Evolutionary conservation across 2,888 invertebrate genomes (phyloP).

Genomic region (Piscicola geometra): DNA sequence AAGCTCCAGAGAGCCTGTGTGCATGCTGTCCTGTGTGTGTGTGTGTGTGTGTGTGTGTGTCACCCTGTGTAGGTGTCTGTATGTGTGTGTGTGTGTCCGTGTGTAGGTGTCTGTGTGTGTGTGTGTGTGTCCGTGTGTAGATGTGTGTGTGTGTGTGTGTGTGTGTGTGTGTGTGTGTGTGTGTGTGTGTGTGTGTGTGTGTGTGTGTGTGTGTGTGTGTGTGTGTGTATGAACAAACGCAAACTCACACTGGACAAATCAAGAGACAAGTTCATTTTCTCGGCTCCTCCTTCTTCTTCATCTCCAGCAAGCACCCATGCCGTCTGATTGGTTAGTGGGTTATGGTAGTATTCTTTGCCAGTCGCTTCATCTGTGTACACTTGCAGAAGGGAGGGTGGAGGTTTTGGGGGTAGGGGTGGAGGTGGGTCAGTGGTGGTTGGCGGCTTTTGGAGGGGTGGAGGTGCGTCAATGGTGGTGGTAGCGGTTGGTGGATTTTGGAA

Average conservation of each 20-base stretch:
- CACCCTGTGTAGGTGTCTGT: background rate
- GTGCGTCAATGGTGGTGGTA: background rate
- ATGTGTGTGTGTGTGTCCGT: slow-evolving; percentile 18
- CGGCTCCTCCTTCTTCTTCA: too few relatives aligned
- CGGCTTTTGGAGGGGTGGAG: too few relatives aligned
- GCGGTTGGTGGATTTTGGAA: background rate
- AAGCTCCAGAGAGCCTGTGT: too few relatives aligned
- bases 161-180: too few relatives aligned
- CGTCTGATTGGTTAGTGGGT: slow-evolving; percentile 2
- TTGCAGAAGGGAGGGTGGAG: background rate
- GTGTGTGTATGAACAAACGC: too few relatives aligned
- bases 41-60: slow-evolving; percentile 7
- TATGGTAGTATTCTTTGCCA: slow-evolving; percentile 24
- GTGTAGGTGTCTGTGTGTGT: background rate
- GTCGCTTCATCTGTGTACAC: slow-evolving; percentile 27
- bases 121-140: too few relatives aligned
- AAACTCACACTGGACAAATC: too few relatives aligned
- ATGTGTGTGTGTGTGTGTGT: too few relatives aligned
- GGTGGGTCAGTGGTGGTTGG: too few relatives aligned
- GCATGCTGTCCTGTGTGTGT: background rate
- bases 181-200: too few relatives aligned
- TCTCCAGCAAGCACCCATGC: slow-evolving; percentile 22
- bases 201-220: too few relatives aligned
- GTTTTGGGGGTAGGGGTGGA: background rate
- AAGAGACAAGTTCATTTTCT: too few relatives aligned